phyloP scores from a whole-genome alignment of 2,113 vertebrate genomes.

The Corydoras sp. region DNA sequence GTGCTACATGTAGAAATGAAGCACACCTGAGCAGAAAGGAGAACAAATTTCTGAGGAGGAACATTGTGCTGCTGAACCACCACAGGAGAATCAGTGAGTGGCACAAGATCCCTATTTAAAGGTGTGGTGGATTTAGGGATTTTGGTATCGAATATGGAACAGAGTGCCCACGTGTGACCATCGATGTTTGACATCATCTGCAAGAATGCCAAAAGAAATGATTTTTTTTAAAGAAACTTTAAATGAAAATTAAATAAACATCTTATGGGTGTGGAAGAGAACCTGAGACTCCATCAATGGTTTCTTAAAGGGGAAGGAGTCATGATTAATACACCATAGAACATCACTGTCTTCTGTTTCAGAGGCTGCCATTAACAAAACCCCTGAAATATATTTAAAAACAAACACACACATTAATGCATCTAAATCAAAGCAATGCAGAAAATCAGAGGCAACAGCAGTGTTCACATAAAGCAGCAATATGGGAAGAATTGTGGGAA shows the following conservation, averaged over 20 bases:
- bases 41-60: constrained; percentile 85
- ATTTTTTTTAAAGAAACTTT: background rate
- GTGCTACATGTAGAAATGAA: background rate
- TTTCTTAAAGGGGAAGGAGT: constrained; percentile 95
- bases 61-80: constrained; percentile 90
- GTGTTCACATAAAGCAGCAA: too few relatives aligned
- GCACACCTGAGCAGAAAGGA: constrained; percentile 89
- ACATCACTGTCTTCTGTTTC: constrained; percentile 94
- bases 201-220: too few relatives aligned
- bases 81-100: constrained; percentile 85
- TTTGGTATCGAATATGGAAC: constrained; percentile 76
- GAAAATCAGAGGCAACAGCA: too few relatives aligned
- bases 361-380: constrained; percentile 88
- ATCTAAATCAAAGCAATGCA: too few relatives aligned
- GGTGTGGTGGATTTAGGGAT: constrained; percentile 77
- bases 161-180: constrained; percentile 93
- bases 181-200: constrained; percentile 88
- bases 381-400: constrained; percentile 58
- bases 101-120: constrained; percentile 84
- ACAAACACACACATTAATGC: too few relatives aligned
- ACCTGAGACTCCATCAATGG: constrained; percentile 98
- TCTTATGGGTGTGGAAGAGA: background rate
- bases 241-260: background rate
- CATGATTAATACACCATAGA: constrained; percentile 94
- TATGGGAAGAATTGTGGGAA: too few relatives aligned